Base-by-base conservation (phyloP, 2,113 vertebrate species). In the Odontophorus gujanensis region DNA sequence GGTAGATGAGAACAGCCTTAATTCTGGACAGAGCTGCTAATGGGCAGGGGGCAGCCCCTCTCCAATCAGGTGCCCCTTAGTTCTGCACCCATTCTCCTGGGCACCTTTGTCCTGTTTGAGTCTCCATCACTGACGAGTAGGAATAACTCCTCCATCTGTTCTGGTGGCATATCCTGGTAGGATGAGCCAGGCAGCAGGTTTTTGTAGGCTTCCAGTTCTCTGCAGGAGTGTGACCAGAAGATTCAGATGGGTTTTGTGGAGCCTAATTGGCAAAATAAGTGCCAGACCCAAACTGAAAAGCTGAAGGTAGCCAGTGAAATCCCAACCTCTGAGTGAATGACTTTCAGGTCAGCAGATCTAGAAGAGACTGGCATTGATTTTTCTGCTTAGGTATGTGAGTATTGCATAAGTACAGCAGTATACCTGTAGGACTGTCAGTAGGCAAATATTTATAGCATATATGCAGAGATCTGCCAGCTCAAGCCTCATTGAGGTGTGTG, bases 71-170 rank as follows among this genome's bases (percentile, higher is more conserved):
- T 19, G 10, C 9, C 66, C 28, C 32, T 69, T 69, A 34, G 22
- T 59, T 61, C 61, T 2, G 2, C 20, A 21, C 36, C 67, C 47
- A 6, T 57, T 13, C 55, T 61, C 40, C 30, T 8, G 13, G 28
- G n/a, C 34, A 34, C 30, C 51, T 43, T 2, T 0, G 4, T 66
- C 58, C 36, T 4, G 0, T 19, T 68, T 58, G 19, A 20, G 13
- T 9, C 18, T 74, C n/a, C 3, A 1, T 47, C 17, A 3, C 43
- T 68, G 36, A 59, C 22, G 24, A 4, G 11, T 40, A 58, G 43
- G 19, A 48, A 62, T n/a, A 43, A 26, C 13, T 73, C 1, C 25
- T 66, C 28, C 1, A 0, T 38, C 50, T 9, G 1, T n/a, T 85
- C 68, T 69, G 21, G 3, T 50, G 55, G 34, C 11, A 13, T 18